Percentiles rank a stretch among this genome's conserved stretches.
Evolutionary conservation across 2,113 vertebrate species (phyloP).

Genomic region (Oxyruncus cristatus): DNA sequence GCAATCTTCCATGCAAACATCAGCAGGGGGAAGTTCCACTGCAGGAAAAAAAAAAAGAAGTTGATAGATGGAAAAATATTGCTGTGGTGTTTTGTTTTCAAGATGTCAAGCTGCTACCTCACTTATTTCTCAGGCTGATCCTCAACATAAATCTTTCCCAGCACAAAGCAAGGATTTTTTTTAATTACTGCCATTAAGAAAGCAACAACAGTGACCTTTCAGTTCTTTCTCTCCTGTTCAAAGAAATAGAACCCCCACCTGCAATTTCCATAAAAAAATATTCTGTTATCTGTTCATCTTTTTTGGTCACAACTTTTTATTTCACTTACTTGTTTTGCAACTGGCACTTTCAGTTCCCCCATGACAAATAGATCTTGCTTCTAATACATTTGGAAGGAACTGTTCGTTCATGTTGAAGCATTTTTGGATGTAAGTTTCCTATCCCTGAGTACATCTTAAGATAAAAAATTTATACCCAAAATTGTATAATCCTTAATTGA

Average conservation of each 20-base stretch:
- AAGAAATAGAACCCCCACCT: background rate
- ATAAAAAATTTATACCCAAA: background rate
- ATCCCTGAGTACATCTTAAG: background rate
- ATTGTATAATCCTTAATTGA: background rate
- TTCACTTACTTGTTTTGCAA: slow-evolving; percentile 1
- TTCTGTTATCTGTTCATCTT: background rate
- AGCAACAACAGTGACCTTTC: background rate
- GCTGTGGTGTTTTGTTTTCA: slow-evolving; percentile 51
- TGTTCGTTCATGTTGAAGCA: background rate
- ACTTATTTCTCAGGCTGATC: slow-evolving; percentile 65
- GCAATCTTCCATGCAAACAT: slow-evolving; percentile 99
- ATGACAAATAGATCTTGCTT: background rate
- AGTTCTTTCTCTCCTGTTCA: slow-evolving; percentile 20
- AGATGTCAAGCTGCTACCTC: slow-evolving; percentile 67
- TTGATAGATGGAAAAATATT: slow-evolving; percentile 65
- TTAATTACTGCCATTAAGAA: slow-evolving; percentile 58
- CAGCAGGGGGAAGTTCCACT: slow-evolving; percentile 99
- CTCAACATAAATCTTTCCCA: slow-evolving; percentile 58
- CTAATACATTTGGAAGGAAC: background rate
- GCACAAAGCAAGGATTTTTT: slow-evolving; percentile 41
- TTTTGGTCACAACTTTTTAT: background rate
- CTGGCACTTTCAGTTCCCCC: background rate
- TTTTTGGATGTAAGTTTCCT: background rate
- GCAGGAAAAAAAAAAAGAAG: slow-evolving; percentile 47
- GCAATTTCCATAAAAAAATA: background rate